phyloP scores from a whole-genome alignment of 2,888 invertebrate species.

The Anthrax anthrax region DNA sequence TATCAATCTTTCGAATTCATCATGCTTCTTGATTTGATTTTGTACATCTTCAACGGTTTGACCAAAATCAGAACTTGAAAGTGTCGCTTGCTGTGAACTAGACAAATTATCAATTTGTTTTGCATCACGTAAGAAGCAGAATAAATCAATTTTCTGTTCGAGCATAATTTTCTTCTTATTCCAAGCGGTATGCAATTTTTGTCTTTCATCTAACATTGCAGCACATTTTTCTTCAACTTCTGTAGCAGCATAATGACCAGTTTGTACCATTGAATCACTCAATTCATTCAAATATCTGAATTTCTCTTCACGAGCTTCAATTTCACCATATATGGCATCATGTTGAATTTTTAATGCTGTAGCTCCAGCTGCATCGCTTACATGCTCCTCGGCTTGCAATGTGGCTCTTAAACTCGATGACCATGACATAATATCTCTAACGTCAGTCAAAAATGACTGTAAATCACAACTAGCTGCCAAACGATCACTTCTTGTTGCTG shows the following conservation, averaged over 20 bases:
- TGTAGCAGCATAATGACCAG: conserved; percentile 64
- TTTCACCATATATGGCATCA: conserved; percentile 66
- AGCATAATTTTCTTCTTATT: conserved; percentile 75
- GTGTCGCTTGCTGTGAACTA: conserved; percentile 69
- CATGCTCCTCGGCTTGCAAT: conserved; percentile 66
- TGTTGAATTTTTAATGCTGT: conserved; percentile 72
- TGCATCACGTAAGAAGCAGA: conserved; percentile 88
- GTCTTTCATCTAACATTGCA: conserved; percentile 62
- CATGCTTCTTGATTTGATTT: conserved; percentile 80
- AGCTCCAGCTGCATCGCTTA: conserved; percentile 66
- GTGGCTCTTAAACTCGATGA: conserved; percentile 61
- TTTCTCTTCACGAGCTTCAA: conserved; percentile 75
- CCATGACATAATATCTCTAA: conserved; percentile 82
- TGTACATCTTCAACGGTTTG: conserved; percentile 80
- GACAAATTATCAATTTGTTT: conserved; percentile 82
- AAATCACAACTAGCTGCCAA: conserved; percentile 77
- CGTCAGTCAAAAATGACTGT: conserved; percentile 76
- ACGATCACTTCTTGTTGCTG: conserved; percentile 63
- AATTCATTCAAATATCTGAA: conserved; percentile 59
- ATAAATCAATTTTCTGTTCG: conserved; percentile 83
- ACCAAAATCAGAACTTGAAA: conserved; percentile 55
- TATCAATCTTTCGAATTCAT: conserved; percentile 84
- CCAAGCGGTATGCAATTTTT: conserved; percentile 71
- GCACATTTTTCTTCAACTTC: conserved; percentile 70
- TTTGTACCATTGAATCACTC: conserved; percentile 71